Evolutionary conservation across 2,797 vertebrate species (phyloP), one percentile per base, ranked within the genome.

Genomic region (Huso huso): DNA sequence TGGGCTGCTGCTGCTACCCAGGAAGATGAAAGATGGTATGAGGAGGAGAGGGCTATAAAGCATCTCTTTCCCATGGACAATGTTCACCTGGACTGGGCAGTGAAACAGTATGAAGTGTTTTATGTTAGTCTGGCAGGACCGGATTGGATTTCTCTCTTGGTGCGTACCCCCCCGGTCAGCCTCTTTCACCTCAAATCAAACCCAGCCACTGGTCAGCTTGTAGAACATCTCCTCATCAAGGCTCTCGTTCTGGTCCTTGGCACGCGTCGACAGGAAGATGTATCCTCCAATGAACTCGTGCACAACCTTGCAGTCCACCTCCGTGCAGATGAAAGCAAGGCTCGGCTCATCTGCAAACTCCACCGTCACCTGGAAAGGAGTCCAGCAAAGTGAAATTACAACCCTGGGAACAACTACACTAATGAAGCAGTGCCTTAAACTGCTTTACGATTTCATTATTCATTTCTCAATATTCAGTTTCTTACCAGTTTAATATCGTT

Each of bases 201-300:
- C 90, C 96, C 97, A 99, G 65, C 96, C 97, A 1, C 97, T 98
- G 81, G 96, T 98, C 77, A 99, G 94, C 91, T 99, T 99, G 86
- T 98, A 98, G 90, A 99, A 99, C 96, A 99, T 98, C 87, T 99
- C 97, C 79, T 99, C 97, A 0, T 99, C 97, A 74, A 99, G 86
- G 71, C 95, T 97, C 84, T 99, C 97, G 10, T 99, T 99, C 88
- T 99, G 96, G 84, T 98, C 95, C 84, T 99, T 99, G 49, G 97
- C 96, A 0, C 97, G 89, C 0, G 96, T 99, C 9, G 96, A 99
- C 75, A 99, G 78, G 84, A 99, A 99, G 83, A 99, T 99, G 87
- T 99, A 99, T 69, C 95, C 97, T 0, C 96, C 96, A 2, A 99
- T 99, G 84, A 99, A 99, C 82, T 99, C 97, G 23, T 99, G 97